These are phyloP conservation scores for Leptinotarsa haldemani DNA, from an alignment of 2,888 invertebrate genomes.

Conservation along the genomic window DNA sequence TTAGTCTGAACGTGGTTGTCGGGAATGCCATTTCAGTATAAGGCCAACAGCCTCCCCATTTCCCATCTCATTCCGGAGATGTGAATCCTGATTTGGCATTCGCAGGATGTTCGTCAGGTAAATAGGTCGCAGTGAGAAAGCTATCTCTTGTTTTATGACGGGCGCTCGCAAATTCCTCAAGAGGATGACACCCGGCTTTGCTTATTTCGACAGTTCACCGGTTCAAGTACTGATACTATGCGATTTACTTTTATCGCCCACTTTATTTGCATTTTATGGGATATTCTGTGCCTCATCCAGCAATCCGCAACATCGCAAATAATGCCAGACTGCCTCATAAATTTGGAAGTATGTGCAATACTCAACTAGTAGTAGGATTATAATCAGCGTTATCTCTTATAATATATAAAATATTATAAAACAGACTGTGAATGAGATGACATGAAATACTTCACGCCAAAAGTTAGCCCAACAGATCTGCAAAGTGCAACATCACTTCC, in stretches of 20 bases:
- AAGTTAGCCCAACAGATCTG: too few species aligned
- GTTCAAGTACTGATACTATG: constrained; percentile 52
- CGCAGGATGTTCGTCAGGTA: constrained; percentile 54
- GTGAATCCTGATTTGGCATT: constrained; percentile 51
- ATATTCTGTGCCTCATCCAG: constrained; percentile 35
- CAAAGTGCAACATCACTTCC: too few species aligned
- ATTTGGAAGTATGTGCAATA: too few species aligned
- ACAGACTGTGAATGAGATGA: too few species aligned
- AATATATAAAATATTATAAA: too few species aligned
- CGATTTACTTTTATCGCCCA: constrained; percentile 57
- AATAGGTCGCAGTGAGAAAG: constrained; percentile 55
- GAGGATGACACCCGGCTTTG: constrained; percentile 51
- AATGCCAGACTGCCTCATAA: constrained; percentile 6
- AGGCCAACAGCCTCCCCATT: constrained; percentile 17
- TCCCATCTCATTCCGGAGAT: constrained; percentile 37
- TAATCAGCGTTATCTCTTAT: too few species aligned
- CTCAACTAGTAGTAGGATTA: too few species aligned
- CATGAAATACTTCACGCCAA: too few species aligned
- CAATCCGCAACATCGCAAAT: constrained; percentile 26
- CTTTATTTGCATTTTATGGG: constrained; percentile 55
- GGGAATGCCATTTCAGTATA: background rate
- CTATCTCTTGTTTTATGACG: constrained; percentile 55
- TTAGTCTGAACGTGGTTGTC: background rate
- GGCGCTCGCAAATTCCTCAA: constrained; percentile 55
- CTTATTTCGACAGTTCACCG: constrained; percentile 55